phyloP scores from a whole-genome alignment of 2,888 invertebrate genomes.

The Caenorhabditis drosophilae region DNA sequence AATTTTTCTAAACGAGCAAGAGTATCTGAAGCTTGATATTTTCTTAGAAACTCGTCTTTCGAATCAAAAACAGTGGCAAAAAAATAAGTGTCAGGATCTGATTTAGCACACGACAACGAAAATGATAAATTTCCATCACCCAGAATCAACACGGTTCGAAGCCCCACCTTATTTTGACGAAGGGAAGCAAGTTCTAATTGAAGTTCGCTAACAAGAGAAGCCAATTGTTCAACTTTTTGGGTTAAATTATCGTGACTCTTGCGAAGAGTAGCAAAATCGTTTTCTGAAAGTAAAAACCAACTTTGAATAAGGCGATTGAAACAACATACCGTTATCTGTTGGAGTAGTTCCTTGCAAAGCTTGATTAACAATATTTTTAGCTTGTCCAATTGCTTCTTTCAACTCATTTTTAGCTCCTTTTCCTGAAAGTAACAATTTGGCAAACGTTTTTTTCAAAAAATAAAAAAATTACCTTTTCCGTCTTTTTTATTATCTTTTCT shows the following conservation, averaged over 20 bases:
- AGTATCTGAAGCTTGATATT: slow-evolving; percentile 32
- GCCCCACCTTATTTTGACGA: slow-evolving; percentile 14
- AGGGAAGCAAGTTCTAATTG: slow-evolving; percentile 23
- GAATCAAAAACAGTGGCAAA: slow-evolving; percentile 50
- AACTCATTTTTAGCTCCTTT: slow-evolving; percentile 18
- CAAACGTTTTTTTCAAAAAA: no score
- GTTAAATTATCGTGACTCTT: slow-evolving; percentile 42
- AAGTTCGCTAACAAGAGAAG: slow-evolving; percentile 43
- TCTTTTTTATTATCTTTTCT: slow-evolving; percentile 5
- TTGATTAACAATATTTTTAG: slow-evolving; percentile 34
- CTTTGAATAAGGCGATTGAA: background rate
- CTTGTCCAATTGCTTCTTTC: slow-evolving; percentile 33
- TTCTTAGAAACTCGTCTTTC: slow-evolving; percentile 26
- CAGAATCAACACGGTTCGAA: slow-evolving; percentile 30
- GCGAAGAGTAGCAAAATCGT: slow-evolving; percentile 36
- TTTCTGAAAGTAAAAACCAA: slow-evolving; percentile 3
- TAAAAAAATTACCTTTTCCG: no score
- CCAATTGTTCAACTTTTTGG: slow-evolving; percentile 39
- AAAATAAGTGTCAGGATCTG: slow-evolving; percentile 12
- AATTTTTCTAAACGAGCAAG: slow-evolving; percentile 13
- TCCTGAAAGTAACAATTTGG: no score
- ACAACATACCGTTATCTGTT: slow-evolving; percentile 1
- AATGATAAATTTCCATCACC: slow-evolving; percentile 57
- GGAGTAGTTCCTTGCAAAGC: slow-evolving; percentile 28
- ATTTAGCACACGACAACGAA: slow-evolving; percentile 35